A percentile compares a stretch with the other conserved stretches of the same genome.
These are phyloP conservation scores for Globicephala melas DNA, from an alignment of 2,113 vertebrate genomes.

Conservation along the genomic window DNA sequence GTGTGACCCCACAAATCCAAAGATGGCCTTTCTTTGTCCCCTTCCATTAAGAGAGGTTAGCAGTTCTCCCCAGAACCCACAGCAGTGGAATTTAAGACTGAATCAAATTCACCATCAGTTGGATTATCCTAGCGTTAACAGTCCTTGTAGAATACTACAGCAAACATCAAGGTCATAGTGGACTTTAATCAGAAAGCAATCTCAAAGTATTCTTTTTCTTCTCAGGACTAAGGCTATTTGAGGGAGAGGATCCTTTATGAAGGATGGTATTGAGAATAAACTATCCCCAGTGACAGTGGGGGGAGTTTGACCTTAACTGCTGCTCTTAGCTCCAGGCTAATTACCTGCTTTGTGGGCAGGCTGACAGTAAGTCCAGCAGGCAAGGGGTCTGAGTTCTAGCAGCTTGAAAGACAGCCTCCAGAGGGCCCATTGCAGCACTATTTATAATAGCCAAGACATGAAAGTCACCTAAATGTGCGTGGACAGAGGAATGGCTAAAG, in stretches of 20 bases:
- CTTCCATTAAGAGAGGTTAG: not conserved
- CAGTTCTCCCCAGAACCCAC: not conserved
- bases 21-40: not conserved
- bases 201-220: not conserved
- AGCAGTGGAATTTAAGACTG: not conserved
- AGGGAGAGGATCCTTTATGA: not conserved
- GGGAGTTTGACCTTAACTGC: not conserved
- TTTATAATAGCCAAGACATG: not conserved
- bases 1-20: not conserved
- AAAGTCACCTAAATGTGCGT: not conserved
- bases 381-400: not conserved
- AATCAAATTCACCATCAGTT: not conserved
- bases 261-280: not conserved
- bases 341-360: not conserved
- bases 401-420: not conserved
- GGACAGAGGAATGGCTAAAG: not conserved
- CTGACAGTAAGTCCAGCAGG: not conserved
- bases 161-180: not conserved
- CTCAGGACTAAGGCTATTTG: not conserved
- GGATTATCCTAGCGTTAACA: not conserved
- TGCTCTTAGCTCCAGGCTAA: not conserved
- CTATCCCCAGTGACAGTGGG: not conserved
- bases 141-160: not conserved
- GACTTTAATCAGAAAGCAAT: conserved; percentile 26
- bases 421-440: not conserved